Evolutionary conservation across 2,888 invertebrate species (phyloP), one percentile per base, ranked within the genome.

Genomic region (Dryocosmus kuriphilus): DNA sequence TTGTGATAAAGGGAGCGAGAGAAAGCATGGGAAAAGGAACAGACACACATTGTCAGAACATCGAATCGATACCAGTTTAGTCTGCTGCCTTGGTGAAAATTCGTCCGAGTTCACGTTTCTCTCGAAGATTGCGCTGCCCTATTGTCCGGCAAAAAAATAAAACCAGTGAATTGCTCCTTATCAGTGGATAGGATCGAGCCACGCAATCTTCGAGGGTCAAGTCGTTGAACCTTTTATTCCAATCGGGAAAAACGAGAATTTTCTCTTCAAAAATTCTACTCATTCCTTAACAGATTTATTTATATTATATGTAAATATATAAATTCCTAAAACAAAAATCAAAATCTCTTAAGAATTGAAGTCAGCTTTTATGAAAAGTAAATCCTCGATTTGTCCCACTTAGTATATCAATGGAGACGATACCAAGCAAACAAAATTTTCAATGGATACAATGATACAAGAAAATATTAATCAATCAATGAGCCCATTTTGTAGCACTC

Each of bases 11-110:
- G 30, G 71, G 51, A 71, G 30, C 51, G 51, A 77, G 35, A 73
- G 57, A 78, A 77, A 78, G 78, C 78, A 75, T 79, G 22, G 55
- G 77, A 27, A 71, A 80, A 61, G 76, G 75, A 78, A 75, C 78
- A 51, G 80, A 79, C 78, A 80, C 77, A 79, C 74, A 78, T 76
- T 81, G 77, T 78, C 79, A 79, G 77, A 80, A 84, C 82, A 81
- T 82, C 82, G 81, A 84, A 82, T 79, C 80, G 76, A 77, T 84
- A 88, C 89, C 89, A 90, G 85, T 90, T 90, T 89, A 90, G 89
- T 89, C 90, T 90, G 90, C 90, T 88, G 86, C 87, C 86, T 85
- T 80, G 81, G 82, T 83, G 81, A 83, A 80, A 78, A 78, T 81
- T 65, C 35, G 55, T 80, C 75, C 71, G 62, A 62, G 62, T 74